Percentiles rank a stretch among this genome's conserved stretches.
Conservation (phyloP, 2,797 vertebrate species). For the Esox lucius region DNA sequence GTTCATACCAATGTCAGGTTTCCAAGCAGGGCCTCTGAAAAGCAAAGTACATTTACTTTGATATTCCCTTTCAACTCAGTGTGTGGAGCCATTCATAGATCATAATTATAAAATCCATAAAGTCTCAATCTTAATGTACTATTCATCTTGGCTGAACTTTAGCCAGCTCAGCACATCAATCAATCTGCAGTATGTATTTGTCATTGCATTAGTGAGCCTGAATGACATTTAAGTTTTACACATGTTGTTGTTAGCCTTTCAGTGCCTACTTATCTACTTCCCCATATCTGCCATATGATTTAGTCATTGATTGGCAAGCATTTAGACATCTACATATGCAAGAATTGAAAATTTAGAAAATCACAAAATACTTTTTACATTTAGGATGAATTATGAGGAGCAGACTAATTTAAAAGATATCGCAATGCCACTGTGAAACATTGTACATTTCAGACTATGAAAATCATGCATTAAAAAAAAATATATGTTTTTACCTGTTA, state of each 20-base stretch:
- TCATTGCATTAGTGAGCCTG: constrained; percentile 78
- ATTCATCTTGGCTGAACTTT: constrained; percentile 80
- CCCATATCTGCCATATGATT: constrained; percentile 70
- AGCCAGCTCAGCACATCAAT: constrained; percentile 69
- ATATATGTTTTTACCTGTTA: neutral
- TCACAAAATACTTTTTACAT: constrained; percentile 48
- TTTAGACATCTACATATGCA: constrained; percentile 51
- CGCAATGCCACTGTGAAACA: neutral
- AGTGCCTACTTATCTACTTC: constrained; percentile 73
- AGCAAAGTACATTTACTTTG: constrained; percentile 61
- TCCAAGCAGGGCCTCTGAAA: constrained; percentile 58
- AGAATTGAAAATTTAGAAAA: constrained; percentile 49
- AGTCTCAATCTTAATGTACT: constrained; percentile 71
- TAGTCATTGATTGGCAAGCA: constrained; percentile 74
- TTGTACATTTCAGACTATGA: neutral
- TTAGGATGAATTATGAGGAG: constrained; percentile 46
- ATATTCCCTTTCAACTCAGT: constrained; percentile 48
- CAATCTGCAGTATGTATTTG: constrained; percentile 74
- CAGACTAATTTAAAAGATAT: constrained; percentile 47
- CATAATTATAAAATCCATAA: constrained; percentile 72
- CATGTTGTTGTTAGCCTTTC: constrained; percentile 71
- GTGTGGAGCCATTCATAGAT: constrained; percentile 58
- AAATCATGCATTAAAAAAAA: neutral
- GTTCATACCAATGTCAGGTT: constrained; percentile 57
- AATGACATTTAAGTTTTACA: constrained; percentile 82